Evolutionary conservation across 2,888 invertebrate genomes (phyloP), one percentile per base, ranked within the genome.

Genomic region (Diarsia rubi): DNA sequence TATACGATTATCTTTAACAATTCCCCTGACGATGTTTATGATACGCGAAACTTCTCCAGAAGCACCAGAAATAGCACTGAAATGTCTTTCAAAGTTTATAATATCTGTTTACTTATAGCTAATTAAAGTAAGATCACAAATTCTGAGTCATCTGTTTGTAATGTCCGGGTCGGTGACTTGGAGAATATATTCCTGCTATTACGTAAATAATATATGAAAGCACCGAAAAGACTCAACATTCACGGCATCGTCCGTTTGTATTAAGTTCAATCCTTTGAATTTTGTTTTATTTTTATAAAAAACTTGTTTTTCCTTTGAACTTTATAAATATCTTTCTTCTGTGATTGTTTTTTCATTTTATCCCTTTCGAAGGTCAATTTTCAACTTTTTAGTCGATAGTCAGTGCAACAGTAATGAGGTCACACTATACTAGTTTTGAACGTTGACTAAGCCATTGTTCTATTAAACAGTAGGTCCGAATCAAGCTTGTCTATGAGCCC

Each of bases 171-270:
- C 52, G 45, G 60, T 80, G 37, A 73, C 80, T 84, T 67, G 42
- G 52, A 67, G 63, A 80, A 83, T 67, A 73, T 80, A 83, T 59
- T 73, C 49, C 47, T 69, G 70, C 75, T 57, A 75, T 75, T 70
- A 73, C 75, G 57, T 59, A 37, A 59, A 80, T 60, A 59, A 80
- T 60, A 45, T 57, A 54, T 24, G 14, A 69, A 70, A 70, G 64
- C 54, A 69, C 37, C 37, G 24, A 73, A 71, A 69, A 68, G 31
- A 62, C 44, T 65, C 8, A 52, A 67, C 63, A 72, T 68, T 52
- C 9, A 65, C 24, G n/a, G 24, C 49, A 57, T 47, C 60, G 21
- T 62, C 19, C 16, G 31, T 72, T 69, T 57, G 12, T 57, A 49
- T 72, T 74, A 60, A 69, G 52, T 72, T 64, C 44, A 71, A 66